These are phyloP conservation scores for Melinopterus prodromus DNA, from an alignment of 2,888 invertebrate species.

Conservation along the genomic window DNA sequence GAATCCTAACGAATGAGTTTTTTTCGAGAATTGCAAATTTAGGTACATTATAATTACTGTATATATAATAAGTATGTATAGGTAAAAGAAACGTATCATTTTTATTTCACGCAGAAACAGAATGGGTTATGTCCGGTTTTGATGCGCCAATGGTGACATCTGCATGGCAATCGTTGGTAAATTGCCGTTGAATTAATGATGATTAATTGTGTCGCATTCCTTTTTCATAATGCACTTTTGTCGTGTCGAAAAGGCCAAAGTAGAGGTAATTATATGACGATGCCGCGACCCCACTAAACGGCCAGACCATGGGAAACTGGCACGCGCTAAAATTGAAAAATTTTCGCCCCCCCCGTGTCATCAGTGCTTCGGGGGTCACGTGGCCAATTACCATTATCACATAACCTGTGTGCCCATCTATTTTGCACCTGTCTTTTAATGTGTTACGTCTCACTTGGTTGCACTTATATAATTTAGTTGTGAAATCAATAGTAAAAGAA, in stretches of 20 bases:
- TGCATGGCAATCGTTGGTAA: not conserved
- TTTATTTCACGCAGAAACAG: too few relatives aligned
- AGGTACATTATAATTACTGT: too few relatives aligned
- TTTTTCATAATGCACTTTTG: not conserved
- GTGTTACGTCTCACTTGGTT: not conserved
- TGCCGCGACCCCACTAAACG: not conserved
- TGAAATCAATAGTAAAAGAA: not conserved
- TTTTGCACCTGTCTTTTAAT: constrained; percentile 4
- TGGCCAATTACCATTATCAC: not conserved
- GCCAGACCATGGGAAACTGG: not conserved
- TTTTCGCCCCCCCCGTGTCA: not conserved
- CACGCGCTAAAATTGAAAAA: not conserved
- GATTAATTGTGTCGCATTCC: not conserved
- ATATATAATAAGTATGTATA: not conserved
- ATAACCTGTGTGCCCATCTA: not conserved
- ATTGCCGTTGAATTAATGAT: not conserved
- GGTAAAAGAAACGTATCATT: not conserved
- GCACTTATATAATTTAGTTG: not conserved
- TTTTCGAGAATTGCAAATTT: too few relatives aligned
- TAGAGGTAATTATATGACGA: not conserved
- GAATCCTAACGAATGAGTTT: too few relatives aligned
- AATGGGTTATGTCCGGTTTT: too few relatives aligned
- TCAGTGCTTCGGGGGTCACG: not conserved
- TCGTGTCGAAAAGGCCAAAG: constrained; percentile 4
- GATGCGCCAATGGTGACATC: not conserved